Percentiles rank a stretch among this genome's conserved stretches.
Evolutionary conservation across 2,797 vertebrate species (phyloP).

Genomic region (Simalia tracyae): DNA sequence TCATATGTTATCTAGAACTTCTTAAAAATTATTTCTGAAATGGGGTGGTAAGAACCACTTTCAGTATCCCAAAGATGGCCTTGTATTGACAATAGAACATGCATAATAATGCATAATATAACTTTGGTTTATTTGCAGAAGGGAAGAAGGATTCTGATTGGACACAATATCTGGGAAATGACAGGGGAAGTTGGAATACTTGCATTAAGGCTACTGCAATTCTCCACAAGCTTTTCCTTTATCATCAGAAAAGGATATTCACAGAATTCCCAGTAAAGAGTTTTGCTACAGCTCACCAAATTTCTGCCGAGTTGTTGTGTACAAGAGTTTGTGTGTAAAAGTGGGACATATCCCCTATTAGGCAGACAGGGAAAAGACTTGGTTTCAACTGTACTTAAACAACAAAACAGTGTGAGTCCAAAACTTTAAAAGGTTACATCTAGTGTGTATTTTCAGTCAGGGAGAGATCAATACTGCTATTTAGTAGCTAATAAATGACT

Average conservation of each 20-base stretch:
- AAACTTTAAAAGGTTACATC: slow-evolving; percentile 37
- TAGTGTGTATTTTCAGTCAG: slow-evolving; percentile 23
- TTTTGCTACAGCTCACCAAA: not conserved
- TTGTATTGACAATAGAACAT: not conserved
- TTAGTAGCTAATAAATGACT: slow-evolving; percentile 50
- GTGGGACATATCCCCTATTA: not conserved
- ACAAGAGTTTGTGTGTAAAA: not conserved
- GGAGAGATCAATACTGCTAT: slow-evolving; percentile 37
- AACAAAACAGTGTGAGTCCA: slow-evolving; percentile 20
- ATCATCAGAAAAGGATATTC: not conserved
- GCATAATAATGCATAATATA: not conserved
- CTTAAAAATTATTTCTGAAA: not conserved
- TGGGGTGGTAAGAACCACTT: not conserved
- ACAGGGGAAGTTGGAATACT: not conserved
- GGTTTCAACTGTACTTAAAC: slow-evolving; percentile 16
- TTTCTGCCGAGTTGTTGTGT: not conserved
- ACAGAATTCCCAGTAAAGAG: not conserved
- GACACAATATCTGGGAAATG: not conserved
- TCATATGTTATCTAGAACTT: not conserved
- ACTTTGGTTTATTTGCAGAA: not conserved
- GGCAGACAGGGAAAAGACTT: slow-evolving; percentile 7
- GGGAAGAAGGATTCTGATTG: not conserved
- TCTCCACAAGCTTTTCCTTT: not conserved
- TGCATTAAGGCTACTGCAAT: not conserved
- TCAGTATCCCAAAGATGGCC: not conserved